Evolutionary conservation across 2,797 vertebrate species (phyloP), one percentile per base, ranked within the genome.

Genomic region (Siniperca scherzeri): DNA sequence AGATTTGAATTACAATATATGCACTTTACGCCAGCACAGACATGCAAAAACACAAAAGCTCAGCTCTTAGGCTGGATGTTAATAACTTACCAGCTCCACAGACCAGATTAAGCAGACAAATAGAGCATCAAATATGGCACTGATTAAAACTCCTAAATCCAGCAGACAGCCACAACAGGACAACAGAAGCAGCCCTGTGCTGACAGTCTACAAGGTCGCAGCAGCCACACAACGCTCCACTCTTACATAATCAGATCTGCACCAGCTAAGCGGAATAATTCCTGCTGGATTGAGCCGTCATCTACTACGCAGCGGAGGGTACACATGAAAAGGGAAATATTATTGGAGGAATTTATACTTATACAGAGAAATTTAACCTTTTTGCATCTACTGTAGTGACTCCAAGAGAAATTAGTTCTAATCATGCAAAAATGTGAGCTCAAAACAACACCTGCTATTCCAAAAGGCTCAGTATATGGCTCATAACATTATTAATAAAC

Each of bases 171-270:
- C 78, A 81, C 78, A 85, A 36, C 77, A 78, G 53, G 36, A 75
- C 85, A 77, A 83, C 86, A 84, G 65, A 70, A 75, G 88, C 82
- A 69, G 71, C 53, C 55, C 85, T 9, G 78, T 70, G 80, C 86
- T 78, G 82, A 87, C 69, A 3, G 89, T 72, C 80, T 87, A 88
- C 91, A 92, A 91, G 89, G 89, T 88, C 77, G 84, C 86, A 68
- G 87, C 90, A 86, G 78, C 83, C 76, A 73, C 81, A 79, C 85
- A 82, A 67, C 19, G 1, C 91, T 88, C 62, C 70, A 8, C 83
- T 88, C 88, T 94, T 94, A 94, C 79, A 86, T 93, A 95, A 93
- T 78, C 86, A 86, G 65, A 87, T 46, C 80, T 3, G 77, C 86
- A 77, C 72, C 80, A 86, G 86, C 79, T 65, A 70, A 84, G 70